Base-by-base conservation (phyloP, 2,888 invertebrate species). In the Eupelmus urozonus region DNA sequence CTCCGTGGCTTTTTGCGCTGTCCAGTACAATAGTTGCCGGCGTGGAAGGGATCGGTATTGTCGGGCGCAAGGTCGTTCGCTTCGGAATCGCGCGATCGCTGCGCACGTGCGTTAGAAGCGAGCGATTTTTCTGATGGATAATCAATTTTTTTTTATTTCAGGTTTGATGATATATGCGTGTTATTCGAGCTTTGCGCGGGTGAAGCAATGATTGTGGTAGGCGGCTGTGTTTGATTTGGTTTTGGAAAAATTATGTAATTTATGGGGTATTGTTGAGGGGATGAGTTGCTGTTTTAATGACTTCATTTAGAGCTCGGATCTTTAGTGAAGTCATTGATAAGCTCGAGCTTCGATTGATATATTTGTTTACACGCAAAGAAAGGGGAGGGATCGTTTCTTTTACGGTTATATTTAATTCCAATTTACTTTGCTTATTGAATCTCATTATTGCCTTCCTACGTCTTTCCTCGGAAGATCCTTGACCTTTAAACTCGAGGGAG, bases 31-130 rank as follows among this genome's bases (percentile, higher is more conserved):
- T n/a, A n/a, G n/a, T n/a, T 23, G 29, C 18, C 20, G 23, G 42
- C 69, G 42, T 66, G n/a, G 63, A 25, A 45, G 45, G 63, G 63
- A 63, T 63, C 18, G 51, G 34, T 40, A 55, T 67, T 67, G 53
- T 55, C n/a, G n/a, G n/a, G n/a, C n/a, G n/a, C 69, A 69, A 69
- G 67, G 67, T 34, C 55, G 29, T 20, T 25, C 23, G 25, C 16
- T 45, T 2, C 2, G 13, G 5, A 23, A 2, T 13, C 51, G 51
- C 1, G 42, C 25, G n/a, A 9, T n/a, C n/a, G n/a, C n/a, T n/a
- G n/a, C n/a, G 40, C 3, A 0, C 9, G 23, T 25, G 20, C 5
- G 18, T n/a, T n/a, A n/a, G 2, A 27, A 7, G 7, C 4, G 34
- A 23, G 20, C n/a, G n/a, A 27, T 55, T 18, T 51, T 51, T 55